Evolutionary conservation across 1,140 invertebrate genomes (phyloP).

Genomic region (Gonatopus flavifemur): DNA sequence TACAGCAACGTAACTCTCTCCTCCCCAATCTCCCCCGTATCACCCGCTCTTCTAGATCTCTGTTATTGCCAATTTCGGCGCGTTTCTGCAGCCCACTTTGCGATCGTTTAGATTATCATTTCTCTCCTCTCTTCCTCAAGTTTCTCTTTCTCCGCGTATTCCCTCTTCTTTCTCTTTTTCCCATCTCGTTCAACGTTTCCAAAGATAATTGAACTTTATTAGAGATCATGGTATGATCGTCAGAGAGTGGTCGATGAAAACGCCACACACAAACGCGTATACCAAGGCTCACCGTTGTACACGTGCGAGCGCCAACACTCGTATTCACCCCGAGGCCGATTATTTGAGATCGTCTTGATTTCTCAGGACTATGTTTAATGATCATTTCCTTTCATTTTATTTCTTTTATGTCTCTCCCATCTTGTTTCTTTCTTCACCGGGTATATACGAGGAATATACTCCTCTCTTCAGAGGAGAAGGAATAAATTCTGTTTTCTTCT

Average conservation of each 20-base stretch:
- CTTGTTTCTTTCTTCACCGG: too few relatives aligned
- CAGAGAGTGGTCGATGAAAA: too few relatives aligned
- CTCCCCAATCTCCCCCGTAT: neutral
- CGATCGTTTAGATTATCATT: conserved; percentile 56
- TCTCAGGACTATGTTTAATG: conserved; percentile 19
- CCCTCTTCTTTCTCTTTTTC: conserved; percentile 9
- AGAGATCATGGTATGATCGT: conserved; percentile 34
- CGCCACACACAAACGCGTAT: too few relatives aligned
- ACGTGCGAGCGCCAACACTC: conserved; percentile 21
- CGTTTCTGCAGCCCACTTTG: conserved; percentile 49
- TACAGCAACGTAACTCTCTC: neutral
- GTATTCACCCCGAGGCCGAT: conserved; percentile 12
- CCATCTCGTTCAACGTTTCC: conserved; percentile 26
- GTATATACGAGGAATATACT: too few relatives aligned
- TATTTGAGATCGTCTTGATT: conserved; percentile 25
- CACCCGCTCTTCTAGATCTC: conserved; percentile 25
- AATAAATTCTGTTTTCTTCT: too few relatives aligned
- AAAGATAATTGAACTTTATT: conserved; percentile 44
- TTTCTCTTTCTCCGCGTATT: neutral
- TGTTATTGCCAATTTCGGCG: conserved; percentile 52
- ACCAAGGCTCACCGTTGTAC: too few relatives aligned
- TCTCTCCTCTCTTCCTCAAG: conserved; percentile 26
- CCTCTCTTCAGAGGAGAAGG: too few relatives aligned
- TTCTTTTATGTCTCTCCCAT: too few relatives aligned
- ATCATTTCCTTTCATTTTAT: too few relatives aligned